Conservation (phyloP, 2,888 invertebrate species). For the Pristionchus arcanus region DNA sequence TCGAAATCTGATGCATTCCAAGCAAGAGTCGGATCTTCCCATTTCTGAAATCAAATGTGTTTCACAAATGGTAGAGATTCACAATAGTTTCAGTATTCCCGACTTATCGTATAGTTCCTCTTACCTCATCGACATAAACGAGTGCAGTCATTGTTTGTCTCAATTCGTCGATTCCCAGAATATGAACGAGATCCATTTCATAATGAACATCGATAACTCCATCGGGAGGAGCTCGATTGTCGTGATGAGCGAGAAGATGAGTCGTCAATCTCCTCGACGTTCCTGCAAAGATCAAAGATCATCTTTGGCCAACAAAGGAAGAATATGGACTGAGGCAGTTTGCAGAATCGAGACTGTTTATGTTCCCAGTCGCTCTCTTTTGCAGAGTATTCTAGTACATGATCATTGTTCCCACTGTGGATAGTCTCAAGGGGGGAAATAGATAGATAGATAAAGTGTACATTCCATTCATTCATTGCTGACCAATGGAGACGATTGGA, state of each 20-base stretch:
- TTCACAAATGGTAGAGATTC: neutral
- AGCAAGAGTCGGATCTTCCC: conserved; percentile 89
- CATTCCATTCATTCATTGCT: conserved; percentile 11
- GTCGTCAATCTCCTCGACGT: conserved; percentile 74
- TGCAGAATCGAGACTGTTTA: neutral
- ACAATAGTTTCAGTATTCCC: too few species aligned
- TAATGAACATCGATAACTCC: conserved; percentile 74
- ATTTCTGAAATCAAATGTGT: conserved; percentile 82
- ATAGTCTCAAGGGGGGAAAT: neutral
- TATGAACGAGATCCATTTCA: conserved; percentile 76
- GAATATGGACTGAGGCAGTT: neutral
- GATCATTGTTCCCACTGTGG: neutral
- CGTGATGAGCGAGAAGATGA: conserved; percentile 72
- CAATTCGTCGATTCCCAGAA: conserved; percentile 77
- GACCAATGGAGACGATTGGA: conserved; percentile 31
- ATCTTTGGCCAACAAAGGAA: neutral
- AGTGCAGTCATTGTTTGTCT: conserved; percentile 78
- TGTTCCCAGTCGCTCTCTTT: neutral
- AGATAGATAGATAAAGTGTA: neutral
- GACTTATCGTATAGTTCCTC: neutral
- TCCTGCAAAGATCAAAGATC: conserved; percentile 63
- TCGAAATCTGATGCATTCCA: conserved; percentile 91
- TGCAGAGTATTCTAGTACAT: neutral
- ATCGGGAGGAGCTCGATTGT: conserved; percentile 75
- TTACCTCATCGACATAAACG: conserved; percentile 76